Percentiles rank a stretch among this genome's conserved stretches.
These are phyloP conservation scores for Hecatera dysodea DNA, from an alignment of 2,888 invertebrate genomes.

Conservation along the genomic window DNA sequence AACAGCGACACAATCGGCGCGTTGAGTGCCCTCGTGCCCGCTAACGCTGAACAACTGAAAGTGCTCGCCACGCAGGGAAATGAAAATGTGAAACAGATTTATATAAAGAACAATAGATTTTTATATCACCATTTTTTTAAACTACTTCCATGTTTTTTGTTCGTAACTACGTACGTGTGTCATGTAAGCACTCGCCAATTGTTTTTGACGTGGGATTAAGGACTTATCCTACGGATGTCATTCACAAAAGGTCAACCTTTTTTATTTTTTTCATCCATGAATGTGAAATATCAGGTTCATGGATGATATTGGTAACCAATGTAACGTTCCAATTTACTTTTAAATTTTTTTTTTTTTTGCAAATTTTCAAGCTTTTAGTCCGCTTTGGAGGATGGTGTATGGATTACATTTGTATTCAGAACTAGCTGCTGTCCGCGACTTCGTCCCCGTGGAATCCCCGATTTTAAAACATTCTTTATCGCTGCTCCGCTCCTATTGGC, in stretches of 20 bases:
- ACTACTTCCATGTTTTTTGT: not conserved
- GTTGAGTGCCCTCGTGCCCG: conserved; percentile 27
- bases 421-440: too few relatives aligned
- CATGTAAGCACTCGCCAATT: not conserved
- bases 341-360: not conserved
- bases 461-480: too few relatives aligned
- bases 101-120: conserved; percentile 10
- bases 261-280: conserved; percentile 7
- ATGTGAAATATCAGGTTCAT: conserved; percentile 15
- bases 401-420: conserved; percentile 19
- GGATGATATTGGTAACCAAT: conserved; percentile 1
- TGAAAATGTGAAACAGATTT: conserved; percentile 37
- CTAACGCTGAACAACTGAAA: conserved; percentile 30
- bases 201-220: conserved; percentile 1
- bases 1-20: conserved; percentile 12
- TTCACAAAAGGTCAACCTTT: not conserved
- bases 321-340: not conserved
- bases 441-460: too few relatives aligned
- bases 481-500: too few relatives aligned
- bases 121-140: not conserved
- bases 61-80: conserved; percentile 15
- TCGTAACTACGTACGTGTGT: not conserved
- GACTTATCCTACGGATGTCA: conserved; percentile 5
- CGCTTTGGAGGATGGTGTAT: conserved; percentile 3
- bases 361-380: conserved; percentile 1